phyloP scores from a whole-genome alignment of 2,888 invertebrate species.

The Salticus scenicus region DNA sequence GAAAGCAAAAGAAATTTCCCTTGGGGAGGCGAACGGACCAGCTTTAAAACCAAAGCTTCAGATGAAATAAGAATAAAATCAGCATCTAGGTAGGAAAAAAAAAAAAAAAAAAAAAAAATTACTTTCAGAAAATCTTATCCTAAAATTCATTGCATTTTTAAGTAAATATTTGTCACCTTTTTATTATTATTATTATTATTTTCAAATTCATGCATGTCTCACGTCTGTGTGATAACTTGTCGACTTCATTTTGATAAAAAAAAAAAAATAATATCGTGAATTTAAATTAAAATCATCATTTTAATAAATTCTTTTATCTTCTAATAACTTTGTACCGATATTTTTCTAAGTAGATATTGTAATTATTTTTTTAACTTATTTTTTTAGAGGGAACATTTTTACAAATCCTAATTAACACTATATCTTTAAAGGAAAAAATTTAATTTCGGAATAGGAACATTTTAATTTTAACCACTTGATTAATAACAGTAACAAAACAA shows the following conservation, averaged over 20 bases:
- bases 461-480: slow-evolving; percentile 14
- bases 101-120: neutral
- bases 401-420: neutral
- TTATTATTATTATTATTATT: too few relatives aligned
- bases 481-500: slow-evolving; percentile 15
- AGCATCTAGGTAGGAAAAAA: neutral
- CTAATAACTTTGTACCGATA: neutral
- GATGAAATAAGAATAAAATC: neutral
- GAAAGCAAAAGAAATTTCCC: too few relatives aligned
- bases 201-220: neutral
- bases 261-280: too few relatives aligned
- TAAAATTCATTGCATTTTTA: slow-evolving; percentile 1
- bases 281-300: slow-evolving; percentile 11
- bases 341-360: neutral
- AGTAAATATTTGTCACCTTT: neutral
- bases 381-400: neutral
- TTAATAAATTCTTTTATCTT: slow-evolving; percentile 11
- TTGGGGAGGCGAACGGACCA: too few relatives aligned
- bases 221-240: neutral
- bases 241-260: too few relatives aligned
- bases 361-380: neutral
- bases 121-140: neutral
- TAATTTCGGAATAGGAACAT: slow-evolving; percentile 12
- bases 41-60: too few relatives aligned
- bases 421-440: neutral